Evolutionary conservation across 1,140 invertebrate species (phyloP).

Genomic region (Vanessa tameamea): DNA sequence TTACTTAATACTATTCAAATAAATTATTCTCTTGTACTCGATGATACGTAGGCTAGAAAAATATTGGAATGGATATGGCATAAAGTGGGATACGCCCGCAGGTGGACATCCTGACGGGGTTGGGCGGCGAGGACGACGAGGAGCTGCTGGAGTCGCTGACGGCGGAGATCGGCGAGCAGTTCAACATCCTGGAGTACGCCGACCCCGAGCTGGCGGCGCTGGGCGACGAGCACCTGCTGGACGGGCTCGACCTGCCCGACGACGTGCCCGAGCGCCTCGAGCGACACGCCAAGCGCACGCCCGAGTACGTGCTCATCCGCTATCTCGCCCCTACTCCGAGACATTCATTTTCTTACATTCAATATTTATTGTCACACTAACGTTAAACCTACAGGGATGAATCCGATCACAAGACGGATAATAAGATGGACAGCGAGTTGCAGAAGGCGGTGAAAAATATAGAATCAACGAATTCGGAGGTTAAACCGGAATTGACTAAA

Average conservation of each 20-base stretch:
- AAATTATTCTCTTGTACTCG: background rate
- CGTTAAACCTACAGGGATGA: slow-evolving; percentile 52
- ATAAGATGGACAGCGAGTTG: slow-evolving; percentile 63
- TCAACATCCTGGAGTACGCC: slow-evolving; percentile 97
- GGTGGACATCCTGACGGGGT: slow-evolving; percentile 89
- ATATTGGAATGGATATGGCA: too few relatives aligned
- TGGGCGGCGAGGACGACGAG: slow-evolving; percentile 93
- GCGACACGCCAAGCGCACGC: slow-evolving; percentile 66
- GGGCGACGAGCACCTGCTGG: slow-evolving; percentile 88
- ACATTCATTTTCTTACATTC: background rate
- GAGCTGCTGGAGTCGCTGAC: slow-evolving; percentile 86
- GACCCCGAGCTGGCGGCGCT: slow-evolving; percentile 95
- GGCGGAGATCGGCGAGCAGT: slow-evolving; percentile 95
- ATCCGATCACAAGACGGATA: slow-evolving; percentile 55
- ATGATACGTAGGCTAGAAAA: background rate
- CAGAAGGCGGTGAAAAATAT: slow-evolving; percentile 67
- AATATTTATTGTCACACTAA: background rate
- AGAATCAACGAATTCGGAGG: slow-evolving; percentile 53
- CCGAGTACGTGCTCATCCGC: slow-evolving; percentile 45
- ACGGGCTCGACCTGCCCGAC: slow-evolving; percentile 89
- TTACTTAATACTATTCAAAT: background rate
- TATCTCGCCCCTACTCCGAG: too few relatives aligned
- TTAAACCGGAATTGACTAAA: slow-evolving; percentile 58
- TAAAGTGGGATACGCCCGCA: slow-evolving; percentile 27
- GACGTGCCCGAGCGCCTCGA: slow-evolving; percentile 82